These are phyloP conservation scores for Carettochelys insculpta DNA, from an alignment of 2,113 vertebrate species.

Conservation along the genomic window DNA sequence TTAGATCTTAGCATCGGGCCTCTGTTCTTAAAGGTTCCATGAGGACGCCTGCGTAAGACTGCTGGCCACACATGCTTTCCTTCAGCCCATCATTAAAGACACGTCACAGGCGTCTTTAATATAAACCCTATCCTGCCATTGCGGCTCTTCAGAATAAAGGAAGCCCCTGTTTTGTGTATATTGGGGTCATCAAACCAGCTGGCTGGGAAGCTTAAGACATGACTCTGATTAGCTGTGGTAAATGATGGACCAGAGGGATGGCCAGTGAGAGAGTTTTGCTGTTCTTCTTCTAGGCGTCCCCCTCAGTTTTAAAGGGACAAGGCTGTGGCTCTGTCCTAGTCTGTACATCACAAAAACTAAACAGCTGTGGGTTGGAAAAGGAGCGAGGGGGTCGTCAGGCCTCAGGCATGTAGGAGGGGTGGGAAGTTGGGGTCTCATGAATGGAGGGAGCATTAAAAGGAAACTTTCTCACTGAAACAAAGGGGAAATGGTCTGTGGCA, in stretches of 20 bases:
- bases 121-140: neutral
- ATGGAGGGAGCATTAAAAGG: neutral
- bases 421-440: neutral
- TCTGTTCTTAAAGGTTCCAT: neutral
- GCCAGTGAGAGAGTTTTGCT: neutral
- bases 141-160: neutral
- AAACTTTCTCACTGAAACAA: neutral
- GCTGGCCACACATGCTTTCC: neutral
- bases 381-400: neutral
- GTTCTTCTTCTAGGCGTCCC: neutral
- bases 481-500: neutral
- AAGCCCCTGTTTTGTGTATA: neutral
- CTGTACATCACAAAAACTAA: neutral
- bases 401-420: accelerated
- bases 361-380: neutral
- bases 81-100: neutral
- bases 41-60: neutral
- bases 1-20: neutral
- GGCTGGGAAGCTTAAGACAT: neutral
- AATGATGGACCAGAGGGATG: neutral
- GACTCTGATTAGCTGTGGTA: accelerated
- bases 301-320: neutral
- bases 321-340: neutral
- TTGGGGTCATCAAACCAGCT: neutral
- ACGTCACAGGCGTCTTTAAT: accelerated